Evolutionary conservation across 2,113 vertebrate genomes (phyloP), one percentile per base, ranked within the genome.

Genomic region (Poeciliopsis prolifica): DNA sequence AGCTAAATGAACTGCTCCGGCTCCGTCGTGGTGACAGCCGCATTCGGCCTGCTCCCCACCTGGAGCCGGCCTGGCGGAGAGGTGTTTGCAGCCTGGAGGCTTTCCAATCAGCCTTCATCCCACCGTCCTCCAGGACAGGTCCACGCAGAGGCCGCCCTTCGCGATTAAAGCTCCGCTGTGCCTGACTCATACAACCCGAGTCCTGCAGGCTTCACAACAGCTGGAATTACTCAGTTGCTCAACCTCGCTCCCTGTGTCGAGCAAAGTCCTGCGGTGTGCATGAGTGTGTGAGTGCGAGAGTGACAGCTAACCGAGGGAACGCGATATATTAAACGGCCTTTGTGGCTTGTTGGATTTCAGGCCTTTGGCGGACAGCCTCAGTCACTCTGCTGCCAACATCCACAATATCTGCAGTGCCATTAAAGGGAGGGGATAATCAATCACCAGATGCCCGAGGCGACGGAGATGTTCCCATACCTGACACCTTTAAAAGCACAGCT

Each of bases 301-400:
- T 70, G 87, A 72, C 70, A 78, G 79, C 69, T 70, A 73, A 77
- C 63, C 81, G 31, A 5, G n/a, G 65, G 74, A 68, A 70, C 61
- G 58, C 14, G 83, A 69, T 89, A 83, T 88, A 91, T 92, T 85
- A 88, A 92, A 91, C 78, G 78, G 82, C 72, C 83, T 81, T 82
- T 85, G 61, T 87, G 65, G 42, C 74, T 83, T 84, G 82, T 73
- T 87, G 70, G 84, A 72, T 83, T 84, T 81, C 30, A 69, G 69
- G 69, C 12, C 87, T 81, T 28, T 5, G 28, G 74, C 83, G 87
- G 81, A 86, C 15, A 61, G 64, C 78, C 87, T 80, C n/a, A 75
- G 87, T 84, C 75, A 68, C 76, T 71, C 84, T 78, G 70, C 83
- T 69, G 66, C 67, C 40, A 83, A 78, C 78, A 71, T 22, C 58